Evolutionary conservation across 64 coral and sea anemone genomes (phyloP), one percentile per base, ranked within the genome.

Genomic region (Pachyseris speciosa): DNA sequence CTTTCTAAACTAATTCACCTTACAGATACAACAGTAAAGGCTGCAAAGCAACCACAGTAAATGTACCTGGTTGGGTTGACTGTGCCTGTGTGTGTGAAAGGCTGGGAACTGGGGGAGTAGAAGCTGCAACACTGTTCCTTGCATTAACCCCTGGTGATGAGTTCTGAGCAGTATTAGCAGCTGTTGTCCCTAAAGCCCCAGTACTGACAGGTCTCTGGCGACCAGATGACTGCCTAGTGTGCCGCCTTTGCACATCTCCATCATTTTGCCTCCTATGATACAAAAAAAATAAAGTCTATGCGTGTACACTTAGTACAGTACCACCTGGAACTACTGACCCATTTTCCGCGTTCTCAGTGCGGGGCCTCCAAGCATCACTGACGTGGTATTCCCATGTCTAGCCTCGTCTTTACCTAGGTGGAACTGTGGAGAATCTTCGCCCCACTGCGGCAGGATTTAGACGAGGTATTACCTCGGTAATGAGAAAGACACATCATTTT

Each of bases 121-220:
- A 65, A 7, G 87, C 10, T 34, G 94, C 57, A 65, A 88, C 83
- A 45, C 80, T 88, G 60, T 70, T 92, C 48, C 94, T 92, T 40
- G 76, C 61, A 75, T 36, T 96, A n/a, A 61, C 19, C 13, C 75
- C 75, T 48, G 89, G 87, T 7, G 87, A 85, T 15, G 84, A 47
- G 65, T 52, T 92, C 41, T 75, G 89, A 39, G 78, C 25, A 15
- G 41, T 64, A 44, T 78, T 72, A 37, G 25, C 60, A 58, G 61
- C 38, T 27, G 89, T 13, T 50, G 88, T 78, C 41, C 89, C 91
- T 2, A 96, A 17, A 53, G 88, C 94, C 55, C 88, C 66, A 45
- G 94, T 96, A 33, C 94, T 96, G 17, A 93, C 84, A 65, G 94
- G 94, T 34, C 94, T 91, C 72, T 84, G 94, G 33, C 94, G 70